phyloP scores from a whole-genome alignment of 2,797 vertebrate genomes.

The Phrynocephalus forsythii region DNA sequence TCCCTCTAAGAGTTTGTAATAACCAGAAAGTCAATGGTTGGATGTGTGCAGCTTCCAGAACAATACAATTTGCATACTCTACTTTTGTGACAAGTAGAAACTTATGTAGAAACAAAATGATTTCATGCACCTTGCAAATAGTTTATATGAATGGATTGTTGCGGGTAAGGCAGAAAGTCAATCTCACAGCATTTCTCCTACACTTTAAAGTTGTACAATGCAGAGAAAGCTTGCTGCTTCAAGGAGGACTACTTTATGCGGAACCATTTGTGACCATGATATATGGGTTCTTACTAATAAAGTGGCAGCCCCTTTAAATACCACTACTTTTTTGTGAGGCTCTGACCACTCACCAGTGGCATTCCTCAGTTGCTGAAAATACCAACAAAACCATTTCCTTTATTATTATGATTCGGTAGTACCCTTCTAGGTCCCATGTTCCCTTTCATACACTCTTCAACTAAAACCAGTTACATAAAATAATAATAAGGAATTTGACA shows the following conservation, averaged over 20 bases:
- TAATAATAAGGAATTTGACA: no score
- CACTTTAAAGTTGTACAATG: not conserved
- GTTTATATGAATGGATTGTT: not conserved
- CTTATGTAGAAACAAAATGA: no score
- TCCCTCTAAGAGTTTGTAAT: not conserved
- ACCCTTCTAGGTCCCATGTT: not conserved
- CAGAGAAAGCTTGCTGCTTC: not conserved
- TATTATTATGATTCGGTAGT: not conserved
- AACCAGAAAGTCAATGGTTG: not conserved
- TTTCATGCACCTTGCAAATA: no score
- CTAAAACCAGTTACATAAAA: not conserved
- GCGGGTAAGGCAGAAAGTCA: not conserved
- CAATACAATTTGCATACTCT: no score
- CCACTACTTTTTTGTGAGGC: not conserved
- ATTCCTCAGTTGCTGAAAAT: not conserved
- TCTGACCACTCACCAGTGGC: not conserved
- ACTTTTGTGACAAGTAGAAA: not conserved
- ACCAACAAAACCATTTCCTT: not conserved
- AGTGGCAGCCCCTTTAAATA: not conserved
- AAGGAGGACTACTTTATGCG: not conserved
- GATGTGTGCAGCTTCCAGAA: no score
- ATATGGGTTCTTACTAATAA: not conserved
- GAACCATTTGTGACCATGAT: not conserved
- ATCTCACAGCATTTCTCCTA: not conserved
- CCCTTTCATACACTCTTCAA: not conserved